Conservation (phyloP, 2,797 vertebrate genomes). For the Heliangelus exortis region DNA sequence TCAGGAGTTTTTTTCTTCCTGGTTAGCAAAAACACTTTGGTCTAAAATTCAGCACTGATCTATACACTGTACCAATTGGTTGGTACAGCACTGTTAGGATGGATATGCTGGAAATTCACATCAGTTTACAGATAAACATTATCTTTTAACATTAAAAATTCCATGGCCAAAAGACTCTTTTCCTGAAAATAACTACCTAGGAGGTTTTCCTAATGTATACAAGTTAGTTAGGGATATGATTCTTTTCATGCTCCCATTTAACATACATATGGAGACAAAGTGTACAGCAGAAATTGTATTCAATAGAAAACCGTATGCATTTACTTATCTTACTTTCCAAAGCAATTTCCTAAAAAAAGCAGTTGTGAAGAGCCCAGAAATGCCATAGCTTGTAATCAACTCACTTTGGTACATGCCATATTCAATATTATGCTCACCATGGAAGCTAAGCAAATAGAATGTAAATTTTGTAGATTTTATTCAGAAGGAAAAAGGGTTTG, state of each 20-base stretch:
- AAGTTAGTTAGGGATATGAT: background rate
- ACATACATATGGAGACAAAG: background rate
- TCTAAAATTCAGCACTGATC: background rate
- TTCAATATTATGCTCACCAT: background rate
- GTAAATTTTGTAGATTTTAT: conserved; percentile 15
- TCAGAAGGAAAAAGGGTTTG: conserved; percentile 9
- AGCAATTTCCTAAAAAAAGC: background rate
- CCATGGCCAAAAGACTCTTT: background rate
- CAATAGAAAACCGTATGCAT: background rate
- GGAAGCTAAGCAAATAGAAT: conserved; percentile 18
- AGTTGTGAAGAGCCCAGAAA: background rate
- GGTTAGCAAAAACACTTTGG: background rate
- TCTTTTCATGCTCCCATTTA: background rate
- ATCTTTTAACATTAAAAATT: background rate
- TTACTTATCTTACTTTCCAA: background rate
- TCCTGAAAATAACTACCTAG: background rate
- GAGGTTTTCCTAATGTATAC: background rate
- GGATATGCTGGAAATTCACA: background rate
- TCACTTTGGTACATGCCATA: background rate
- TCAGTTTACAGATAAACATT: background rate
- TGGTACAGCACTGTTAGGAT: background rate
- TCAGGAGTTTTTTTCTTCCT: background rate
- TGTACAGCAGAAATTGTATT: background rate
- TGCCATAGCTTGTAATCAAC: background rate
- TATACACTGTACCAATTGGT: background rate